Conservation (phyloP, 2,797 vertebrate genomes). For the Cyprinodon diabolis region DNA sequence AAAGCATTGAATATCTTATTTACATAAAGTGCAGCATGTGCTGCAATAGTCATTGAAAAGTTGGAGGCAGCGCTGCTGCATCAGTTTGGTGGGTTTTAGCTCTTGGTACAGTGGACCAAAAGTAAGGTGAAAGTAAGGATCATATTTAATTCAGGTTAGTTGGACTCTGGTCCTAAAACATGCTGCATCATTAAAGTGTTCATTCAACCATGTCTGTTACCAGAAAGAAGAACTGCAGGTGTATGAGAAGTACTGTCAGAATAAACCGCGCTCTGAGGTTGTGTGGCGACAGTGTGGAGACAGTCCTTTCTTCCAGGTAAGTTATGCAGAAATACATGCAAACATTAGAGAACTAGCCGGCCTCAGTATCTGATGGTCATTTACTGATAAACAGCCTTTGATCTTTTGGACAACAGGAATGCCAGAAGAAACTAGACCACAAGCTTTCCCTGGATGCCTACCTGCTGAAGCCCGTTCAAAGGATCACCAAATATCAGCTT, state of each 20-base stretch:
- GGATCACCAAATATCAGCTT: conserved; percentile 93
- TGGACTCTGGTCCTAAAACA: background rate
- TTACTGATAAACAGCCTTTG: conserved; percentile 16
- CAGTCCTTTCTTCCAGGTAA: conserved; percentile 93
- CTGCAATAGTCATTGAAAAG: too few relatives aligned
- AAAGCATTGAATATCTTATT: too few relatives aligned
- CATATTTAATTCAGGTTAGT: too few relatives aligned
- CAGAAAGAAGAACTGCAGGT: conserved; percentile 97
- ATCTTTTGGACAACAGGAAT: conserved; percentile 82
- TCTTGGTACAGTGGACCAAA: too few relatives aligned
- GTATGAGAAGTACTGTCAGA: conserved; percentile 97
- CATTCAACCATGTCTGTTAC: conserved; percentile 13
- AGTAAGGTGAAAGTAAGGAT: too few relatives aligned
- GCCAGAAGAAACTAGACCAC: conserved; percentile 93
- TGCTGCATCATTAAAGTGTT: background rate
- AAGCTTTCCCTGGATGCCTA: conserved; percentile 93
- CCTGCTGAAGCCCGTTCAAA: conserved; percentile 92
- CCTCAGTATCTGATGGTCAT: background rate
- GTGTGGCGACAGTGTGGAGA: conserved; percentile 96
- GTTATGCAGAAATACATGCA: background rate
- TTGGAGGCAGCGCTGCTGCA: too few relatives aligned
- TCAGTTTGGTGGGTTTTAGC: too few relatives aligned
- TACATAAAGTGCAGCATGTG: too few relatives aligned
- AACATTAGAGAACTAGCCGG: background rate
- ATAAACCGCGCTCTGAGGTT: conserved; percentile 92